Evolutionary conservation across 2,888 invertebrate genomes (phyloP), one percentile per base, ranked within the genome.

Genomic region (Ennomos fuscantarius): DNA sequence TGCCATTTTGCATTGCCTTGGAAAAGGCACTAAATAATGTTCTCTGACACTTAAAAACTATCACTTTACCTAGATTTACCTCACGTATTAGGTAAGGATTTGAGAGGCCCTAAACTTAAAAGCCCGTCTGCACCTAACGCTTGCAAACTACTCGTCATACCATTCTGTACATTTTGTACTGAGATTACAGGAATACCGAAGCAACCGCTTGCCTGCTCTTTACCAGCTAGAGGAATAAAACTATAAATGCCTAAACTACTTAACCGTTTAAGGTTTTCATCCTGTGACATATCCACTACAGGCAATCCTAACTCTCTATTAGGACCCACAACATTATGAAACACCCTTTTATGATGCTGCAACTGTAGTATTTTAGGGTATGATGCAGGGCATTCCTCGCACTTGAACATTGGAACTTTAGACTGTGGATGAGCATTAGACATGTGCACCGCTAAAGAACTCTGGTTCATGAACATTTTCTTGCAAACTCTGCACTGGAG

Each of bases 141-240:
- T 48, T 93, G 93, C 65, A 95, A 84, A 55, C 84, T 81, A 76
- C 90, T 93, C 43, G 93, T 92, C 44, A 93, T 82, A 1, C 94
- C 93, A 73, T 94, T 94, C 60, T 94, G 91, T 57, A 94, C 93
- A 60, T 93, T 94, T 70, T 95, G 94, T 47, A 94, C 93, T 1
- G 95, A 94, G 49, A 95, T 93, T 56, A 96, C 94, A 1, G 96
- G 96, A 50, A 96, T 89, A 9, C 95, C 96, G 68, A 95, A 96
- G 60, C 94, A 94, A 5, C 95, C 95, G 36, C 93, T 93, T 0
- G 92, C 85, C 61, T 93, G 93, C 57, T 94, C 94, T 15, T 94
- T 86, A 66, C 94, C 94, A 1, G 95, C 95, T 60, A 96, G 76
- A 0, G 96, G 96, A 70, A 96, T 96, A 82, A 95, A 96, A 85